Evolutionary conservation across 2,797 vertebrate species (phyloP).

Genomic region (Pteropus rufus): DNA sequence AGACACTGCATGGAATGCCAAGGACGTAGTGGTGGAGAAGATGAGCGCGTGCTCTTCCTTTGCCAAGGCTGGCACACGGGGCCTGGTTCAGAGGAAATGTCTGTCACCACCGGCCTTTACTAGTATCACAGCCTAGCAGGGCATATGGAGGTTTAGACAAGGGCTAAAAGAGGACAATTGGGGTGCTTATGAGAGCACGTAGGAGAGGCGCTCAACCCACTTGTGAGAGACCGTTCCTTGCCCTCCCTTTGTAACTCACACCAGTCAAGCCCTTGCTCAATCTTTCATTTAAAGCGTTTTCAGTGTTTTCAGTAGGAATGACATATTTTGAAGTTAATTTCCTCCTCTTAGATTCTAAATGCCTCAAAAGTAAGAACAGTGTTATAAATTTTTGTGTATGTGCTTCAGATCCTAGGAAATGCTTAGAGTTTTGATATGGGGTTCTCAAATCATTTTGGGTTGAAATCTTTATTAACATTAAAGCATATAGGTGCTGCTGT

Average conservation of each 20-base stretch:
- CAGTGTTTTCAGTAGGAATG: neutral
- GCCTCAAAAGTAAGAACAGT: neutral
- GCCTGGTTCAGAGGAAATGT: neutral
- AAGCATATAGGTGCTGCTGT: neutral
- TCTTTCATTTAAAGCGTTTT: neutral
- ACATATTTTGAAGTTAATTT: conserved; percentile 29
- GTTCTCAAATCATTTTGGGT: neutral
- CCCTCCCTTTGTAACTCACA: neutral
- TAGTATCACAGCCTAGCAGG: neutral
- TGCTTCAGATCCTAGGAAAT: neutral
- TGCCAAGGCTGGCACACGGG: neutral
- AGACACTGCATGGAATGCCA: neutral
- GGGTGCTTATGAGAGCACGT: neutral
- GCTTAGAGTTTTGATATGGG: neutral
- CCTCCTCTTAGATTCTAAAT: conserved; percentile 1
- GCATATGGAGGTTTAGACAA: neutral
- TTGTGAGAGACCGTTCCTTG: neutral
- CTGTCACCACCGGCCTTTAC: neutral
- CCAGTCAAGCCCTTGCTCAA: neutral
- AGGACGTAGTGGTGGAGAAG: neutral
- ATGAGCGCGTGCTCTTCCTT: fast-evolving
- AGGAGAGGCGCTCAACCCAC: neutral
- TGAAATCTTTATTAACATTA: neutral
- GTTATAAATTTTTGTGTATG: neutral
- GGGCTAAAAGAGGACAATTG: neutral